A percentile compares a stretch with the other conserved stretches of the same genome.
Evolutionary conservation across 30 jellyfish, hydroid and myxozoan genomes (phyloP).

Genomic region (Hydra vulgaris): DNA sequence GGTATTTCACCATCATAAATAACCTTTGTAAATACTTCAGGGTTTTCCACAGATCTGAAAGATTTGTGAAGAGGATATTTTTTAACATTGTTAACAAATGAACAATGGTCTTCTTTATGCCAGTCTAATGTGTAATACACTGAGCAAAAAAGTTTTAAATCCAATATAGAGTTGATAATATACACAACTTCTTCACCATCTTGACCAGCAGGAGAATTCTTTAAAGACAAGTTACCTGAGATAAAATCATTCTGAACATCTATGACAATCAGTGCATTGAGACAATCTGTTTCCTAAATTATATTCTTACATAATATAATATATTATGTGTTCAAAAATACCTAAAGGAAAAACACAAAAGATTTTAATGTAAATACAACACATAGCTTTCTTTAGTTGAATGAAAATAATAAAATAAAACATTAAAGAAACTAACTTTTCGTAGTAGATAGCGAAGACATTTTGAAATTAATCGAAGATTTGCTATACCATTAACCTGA

Average conservation of each 20-base stretch:
- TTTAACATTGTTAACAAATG: slow-evolving; percentile 52
- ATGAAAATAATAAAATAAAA: neutral
- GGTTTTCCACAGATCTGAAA: slow-evolving; percentile 30
- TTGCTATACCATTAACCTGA: slow-evolving; percentile 9
- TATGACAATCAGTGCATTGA: slow-evolving; percentile 54
- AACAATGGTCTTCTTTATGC: slow-evolving; percentile 94
- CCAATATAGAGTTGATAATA: slow-evolving; percentile 43
- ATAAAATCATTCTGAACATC: slow-evolving; percentile 96
- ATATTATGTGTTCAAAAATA: too few relatives aligned
- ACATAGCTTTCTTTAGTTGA: neutral
- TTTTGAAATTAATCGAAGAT: neutral
- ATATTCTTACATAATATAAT: neutral
- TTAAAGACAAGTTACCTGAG: slow-evolving; percentile 80
- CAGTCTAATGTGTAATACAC: slow-evolving; percentile 64
- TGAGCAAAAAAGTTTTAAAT: slow-evolving; percentile 32
- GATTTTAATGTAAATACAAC: neutral
- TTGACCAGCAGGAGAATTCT: slow-evolving; percentile 75
- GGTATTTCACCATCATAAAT: slow-evolving; percentile 51
- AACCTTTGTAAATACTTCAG: slow-evolving; percentile 40
- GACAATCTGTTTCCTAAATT: slow-evolving; percentile 1
- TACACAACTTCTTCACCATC: slow-evolving; percentile 86
- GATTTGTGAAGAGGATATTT: slow-evolving; percentile 60
- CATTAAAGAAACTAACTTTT: neutral
- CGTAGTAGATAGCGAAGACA: slow-evolving; percentile 17
- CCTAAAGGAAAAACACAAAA: neutral